Evolutionary conservation across 2,888 invertebrate genomes (phyloP), one percentile per base, ranked within the genome.

Genomic region (Hoplodrina blanda): DNA sequence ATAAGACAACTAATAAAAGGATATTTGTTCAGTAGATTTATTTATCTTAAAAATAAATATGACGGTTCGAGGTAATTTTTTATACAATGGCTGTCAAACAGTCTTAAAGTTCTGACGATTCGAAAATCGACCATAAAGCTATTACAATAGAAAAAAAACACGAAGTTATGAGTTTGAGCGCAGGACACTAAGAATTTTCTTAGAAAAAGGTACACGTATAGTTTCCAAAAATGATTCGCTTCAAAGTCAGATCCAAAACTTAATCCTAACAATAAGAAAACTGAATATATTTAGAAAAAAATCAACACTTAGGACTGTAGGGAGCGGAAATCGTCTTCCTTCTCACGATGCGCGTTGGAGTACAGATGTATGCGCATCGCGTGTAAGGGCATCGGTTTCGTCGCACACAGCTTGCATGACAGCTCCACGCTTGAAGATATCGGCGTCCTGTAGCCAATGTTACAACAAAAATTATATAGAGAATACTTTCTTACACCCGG

Each of bases 321-420:
- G 4, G 83, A 78, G n/a, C 82, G 83, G 67, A 95, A 89, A 64
- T 94, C 92, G 25, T 93, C 91, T 73, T 96, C 95, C 52, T 92
- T 93, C 66, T 94, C 92, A 59, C 86, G 90, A 85, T 97, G 97
- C 30, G 90, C 86, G 74, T 89, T 89, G 63, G 96, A 95, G 82
- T 92, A 94, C 17, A 97, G 91, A 80, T 97, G 97, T 41, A 93
- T 92, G 67, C 96, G 96, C 90, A 97, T 93, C 3, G 93, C 89
- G 68, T 93, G 93, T 49, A 94, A 82, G 7, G 95, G 90, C 90
- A 91, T 89, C 0, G 95, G 85, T 13, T 81, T 81, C 0, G 93
- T 90, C 30, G 88, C 84, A 86, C 97, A 97, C 37, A 97, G 86
- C 83, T 92, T 93, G 89, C 97, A 97, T 3, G 71, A 44, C 50